Percentiles rank a stretch among this genome's conserved stretches.
phyloP scores from a whole-genome alignment of 2,888 invertebrate genomes.

The Abrostola tripartita region DNA sequence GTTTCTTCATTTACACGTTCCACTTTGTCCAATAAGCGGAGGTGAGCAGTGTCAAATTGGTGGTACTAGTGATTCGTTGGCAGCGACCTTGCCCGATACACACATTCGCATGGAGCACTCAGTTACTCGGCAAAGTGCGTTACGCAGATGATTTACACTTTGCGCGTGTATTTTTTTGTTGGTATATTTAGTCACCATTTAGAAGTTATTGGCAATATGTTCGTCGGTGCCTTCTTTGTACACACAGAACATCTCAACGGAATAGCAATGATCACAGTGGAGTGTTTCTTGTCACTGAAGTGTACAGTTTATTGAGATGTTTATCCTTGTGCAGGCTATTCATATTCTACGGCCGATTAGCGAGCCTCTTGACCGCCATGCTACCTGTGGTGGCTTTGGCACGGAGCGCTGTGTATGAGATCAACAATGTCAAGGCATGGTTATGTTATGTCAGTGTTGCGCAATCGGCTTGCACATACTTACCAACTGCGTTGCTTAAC shows the following conservation, averaged over 20 bases:
- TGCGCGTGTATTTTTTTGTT: slow-evolving; percentile 29
- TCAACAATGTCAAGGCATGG: slow-evolving; percentile 83
- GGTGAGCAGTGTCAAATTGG: slow-evolving; percentile 84
- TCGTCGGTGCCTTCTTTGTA: slow-evolving; percentile 26
- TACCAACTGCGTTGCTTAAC: slow-evolving; percentile 20
- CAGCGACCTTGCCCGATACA: slow-evolving; percentile 72
- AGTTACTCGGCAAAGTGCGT: slow-evolving; percentile 48
- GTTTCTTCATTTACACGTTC: slow-evolving; percentile 85
- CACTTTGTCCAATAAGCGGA: slow-evolving; percentile 83
- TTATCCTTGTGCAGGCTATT: slow-evolving; percentile 63
- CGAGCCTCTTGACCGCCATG: slow-evolving; percentile 58
- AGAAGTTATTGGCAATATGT: slow-evolving; percentile 45
- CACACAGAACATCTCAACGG: slow-evolving; percentile 31
- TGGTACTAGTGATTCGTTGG: slow-evolving; percentile 72
- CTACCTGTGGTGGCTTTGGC: slow-evolving; percentile 68
- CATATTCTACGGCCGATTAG: slow-evolving; percentile 63
- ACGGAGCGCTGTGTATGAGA: slow-evolving; percentile 69
- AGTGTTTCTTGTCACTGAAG: slow-evolving; percentile 37
- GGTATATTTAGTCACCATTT: slow-evolving; percentile 37
- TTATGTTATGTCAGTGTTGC: slow-evolving; percentile 76
- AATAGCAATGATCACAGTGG: slow-evolving; percentile 46
- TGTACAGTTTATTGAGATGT: slow-evolving; percentile 47
- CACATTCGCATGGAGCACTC: slow-evolving; percentile 49
- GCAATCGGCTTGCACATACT: slow-evolving; percentile 58
- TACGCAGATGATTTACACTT: slow-evolving; percentile 46